Percentiles rank a stretch among this genome's conserved stretches.
These are phyloP conservation scores for Epinephelus fuscoguttatus DNA, from an alignment of 2,113 vertebrate genomes.

Conservation along the genomic window DNA sequence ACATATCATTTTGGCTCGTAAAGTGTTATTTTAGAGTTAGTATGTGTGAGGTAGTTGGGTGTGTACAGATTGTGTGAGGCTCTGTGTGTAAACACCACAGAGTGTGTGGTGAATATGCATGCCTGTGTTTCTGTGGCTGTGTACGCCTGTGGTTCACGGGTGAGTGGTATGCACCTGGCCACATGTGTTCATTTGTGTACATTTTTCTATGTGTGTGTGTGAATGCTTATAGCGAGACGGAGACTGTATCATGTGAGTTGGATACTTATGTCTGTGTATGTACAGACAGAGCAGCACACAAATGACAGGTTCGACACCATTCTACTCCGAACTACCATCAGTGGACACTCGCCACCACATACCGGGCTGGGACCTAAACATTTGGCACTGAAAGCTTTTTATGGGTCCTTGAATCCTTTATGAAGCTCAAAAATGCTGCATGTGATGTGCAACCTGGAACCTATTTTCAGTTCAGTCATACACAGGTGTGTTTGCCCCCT, in stretches of 20 bases:
- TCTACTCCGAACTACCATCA: slow-evolving; percentile 5
- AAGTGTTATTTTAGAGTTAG: slow-evolving; percentile 67
- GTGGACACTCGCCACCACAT: slow-evolving; percentile 6
- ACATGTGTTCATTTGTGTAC: slow-evolving; percentile 30
- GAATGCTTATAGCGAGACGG: slow-evolving; percentile 27
- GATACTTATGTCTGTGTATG: slow-evolving; percentile 17
- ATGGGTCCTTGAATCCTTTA: slow-evolving; percentile 9
- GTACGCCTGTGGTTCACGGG: slow-evolving; percentile 35
- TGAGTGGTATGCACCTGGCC: slow-evolving; percentile 19
- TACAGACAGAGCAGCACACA: slow-evolving; percentile 17
- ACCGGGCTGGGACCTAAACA: slow-evolving; percentile 7
- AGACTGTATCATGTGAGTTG: slow-evolving; percentile 10
- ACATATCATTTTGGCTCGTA: slow-evolving; percentile 61
- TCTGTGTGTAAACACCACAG: slow-evolving; percentile 1
- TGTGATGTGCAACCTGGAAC: background rate
- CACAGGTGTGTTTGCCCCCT: too few relatives aligned
- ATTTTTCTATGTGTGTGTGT: slow-evolving; percentile 24
- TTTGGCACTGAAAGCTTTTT: background rate
- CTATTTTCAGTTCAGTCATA: too few relatives aligned
- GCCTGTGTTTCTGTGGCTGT: slow-evolving; percentile 48
- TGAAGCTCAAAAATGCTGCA: background rate
- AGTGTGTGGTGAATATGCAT: slow-evolving; percentile 9
- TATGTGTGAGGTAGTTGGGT: slow-evolving; percentile 28
- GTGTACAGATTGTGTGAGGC: slow-evolving; percentile 40
- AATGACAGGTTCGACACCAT: slow-evolving; percentile 45